Evolutionary conservation across 2,888 invertebrate species (phyloP).

Genomic region (Lycaena phlaeas): DNA sequence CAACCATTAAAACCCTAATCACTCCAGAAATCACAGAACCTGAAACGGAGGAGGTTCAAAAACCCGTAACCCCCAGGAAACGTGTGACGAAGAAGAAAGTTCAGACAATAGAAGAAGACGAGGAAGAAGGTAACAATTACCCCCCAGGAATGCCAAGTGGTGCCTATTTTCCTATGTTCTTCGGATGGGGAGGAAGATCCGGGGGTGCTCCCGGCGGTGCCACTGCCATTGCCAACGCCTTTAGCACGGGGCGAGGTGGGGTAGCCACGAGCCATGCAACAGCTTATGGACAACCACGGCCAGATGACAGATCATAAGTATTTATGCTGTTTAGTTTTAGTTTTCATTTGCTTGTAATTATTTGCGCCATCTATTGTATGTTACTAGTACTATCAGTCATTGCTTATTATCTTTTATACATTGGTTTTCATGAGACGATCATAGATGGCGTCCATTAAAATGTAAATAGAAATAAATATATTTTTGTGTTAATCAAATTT

Average conservation of each 20-base stretch:
- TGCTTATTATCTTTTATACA: background rate
- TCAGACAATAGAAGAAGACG: slow-evolving; percentile 50
- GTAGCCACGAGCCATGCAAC: slow-evolving; percentile 82
- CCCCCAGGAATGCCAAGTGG: slow-evolving; percentile 61
- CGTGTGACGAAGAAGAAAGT: slow-evolving; percentile 52
- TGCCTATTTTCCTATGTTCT: slow-evolving; percentile 79
- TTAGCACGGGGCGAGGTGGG: slow-evolving; percentile 80
- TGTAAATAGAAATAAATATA: background rate
- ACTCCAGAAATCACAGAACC: slow-evolving; percentile 48
- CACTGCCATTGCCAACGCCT: slow-evolving; percentile 81
- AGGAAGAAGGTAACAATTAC: slow-evolving; percentile 67
- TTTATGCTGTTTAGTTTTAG: background rate
- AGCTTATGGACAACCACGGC: slow-evolving; percentile 76
- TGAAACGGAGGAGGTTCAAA: slow-evolving; percentile 47
- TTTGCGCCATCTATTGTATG: slow-evolving; percentile 18
- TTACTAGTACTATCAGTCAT: background rate
- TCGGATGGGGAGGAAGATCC: slow-evolving; percentile 58
- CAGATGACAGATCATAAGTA: slow-evolving; percentile 25
- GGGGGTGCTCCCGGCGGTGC: slow-evolving; percentile 71
- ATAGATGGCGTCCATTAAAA: background rate
- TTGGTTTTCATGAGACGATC: background rate
- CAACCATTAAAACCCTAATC: slow-evolving; percentile 35
- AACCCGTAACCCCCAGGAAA: slow-evolving; percentile 35
- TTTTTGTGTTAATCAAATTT: too few relatives aligned
- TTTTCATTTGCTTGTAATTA: too few relatives aligned